These are phyloP conservation scores for Hylia prasina DNA, from an alignment of 2,113 vertebrate genomes.

Conservation along the genomic window DNA sequence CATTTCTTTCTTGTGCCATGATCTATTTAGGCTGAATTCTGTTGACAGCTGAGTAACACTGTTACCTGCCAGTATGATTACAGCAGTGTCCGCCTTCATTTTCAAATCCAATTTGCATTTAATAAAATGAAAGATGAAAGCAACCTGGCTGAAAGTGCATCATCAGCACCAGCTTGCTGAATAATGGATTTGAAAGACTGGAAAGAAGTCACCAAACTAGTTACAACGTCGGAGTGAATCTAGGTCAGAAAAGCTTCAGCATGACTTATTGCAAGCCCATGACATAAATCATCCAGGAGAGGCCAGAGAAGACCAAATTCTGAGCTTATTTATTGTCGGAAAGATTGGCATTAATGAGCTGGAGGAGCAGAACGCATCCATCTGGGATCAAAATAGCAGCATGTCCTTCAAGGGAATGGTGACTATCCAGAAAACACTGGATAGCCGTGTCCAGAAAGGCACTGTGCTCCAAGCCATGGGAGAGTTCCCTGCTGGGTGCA, in stretches of 20 bases:
- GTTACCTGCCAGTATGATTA: conserved; percentile 40
- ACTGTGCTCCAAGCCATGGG: not conserved
- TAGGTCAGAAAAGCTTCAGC: conserved; percentile 47
- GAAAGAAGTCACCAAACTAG: conserved; percentile 44
- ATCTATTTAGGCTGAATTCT: conserved; percentile 57
- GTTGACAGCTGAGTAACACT: conserved; percentile 48
- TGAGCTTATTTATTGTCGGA: not conserved
- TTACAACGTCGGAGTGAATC: not conserved
- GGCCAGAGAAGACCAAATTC: not conserved
- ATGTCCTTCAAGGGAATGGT: not conserved
- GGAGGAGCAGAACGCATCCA: not conserved
- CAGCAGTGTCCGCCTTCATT: conserved; percentile 49
- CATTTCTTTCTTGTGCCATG: conserved; percentile 26
- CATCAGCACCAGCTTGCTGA: conserved; percentile 46
- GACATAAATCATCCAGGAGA: conserved; percentile 52
- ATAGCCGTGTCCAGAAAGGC: rapidly evolving
- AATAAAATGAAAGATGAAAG: conserved; percentile 59
- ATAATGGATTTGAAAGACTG: conserved; percentile 58
- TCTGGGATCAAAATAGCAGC: not conserved
- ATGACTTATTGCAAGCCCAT: conserved; percentile 14
- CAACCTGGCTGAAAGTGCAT: conserved; percentile 53
- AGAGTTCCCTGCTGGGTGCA: not conserved
- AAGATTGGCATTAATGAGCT: conserved; percentile 44
- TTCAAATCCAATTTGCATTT: conserved; percentile 56
- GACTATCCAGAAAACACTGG: not conserved